Conservation (phyloP, 2,888 invertebrate species). For the Caenorhabditis sp. region DNA sequence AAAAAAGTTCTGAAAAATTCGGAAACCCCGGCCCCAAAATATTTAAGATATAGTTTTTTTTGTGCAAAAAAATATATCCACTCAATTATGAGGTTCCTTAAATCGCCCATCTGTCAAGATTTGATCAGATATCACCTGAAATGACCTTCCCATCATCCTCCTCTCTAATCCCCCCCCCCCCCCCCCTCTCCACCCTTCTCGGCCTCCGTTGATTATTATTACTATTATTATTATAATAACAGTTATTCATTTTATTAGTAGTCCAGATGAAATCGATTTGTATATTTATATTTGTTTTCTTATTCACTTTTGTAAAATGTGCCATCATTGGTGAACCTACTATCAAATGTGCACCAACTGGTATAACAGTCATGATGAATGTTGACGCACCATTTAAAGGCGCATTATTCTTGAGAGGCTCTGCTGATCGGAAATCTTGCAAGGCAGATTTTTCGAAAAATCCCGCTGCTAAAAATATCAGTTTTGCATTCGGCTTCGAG, state of each 20-base stretch:
- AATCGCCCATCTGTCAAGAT: background rate
- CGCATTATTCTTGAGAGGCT: slow-evolving; percentile 29
- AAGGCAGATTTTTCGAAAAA: slow-evolving; percentile 29
- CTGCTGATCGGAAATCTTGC: slow-evolving; percentile 26
- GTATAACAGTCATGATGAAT: slow-evolving; percentile 25
- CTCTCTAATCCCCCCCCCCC: background rate
- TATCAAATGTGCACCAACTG: slow-evolving; percentile 29
- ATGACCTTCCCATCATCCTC: background rate
- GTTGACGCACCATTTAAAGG: slow-evolving; percentile 34
- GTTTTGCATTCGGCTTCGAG: slow-evolving; percentile 27
- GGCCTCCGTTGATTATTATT: too few relatives aligned
- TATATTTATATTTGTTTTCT: background rate
- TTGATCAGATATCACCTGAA: background rate
- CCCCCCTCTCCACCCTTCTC: too few relatives aligned
- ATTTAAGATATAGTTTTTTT: too few relatives aligned
- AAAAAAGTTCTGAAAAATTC: too few relatives aligned
- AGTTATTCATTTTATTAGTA: background rate
- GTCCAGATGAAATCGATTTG: background rate
- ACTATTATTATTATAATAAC: too few relatives aligned
- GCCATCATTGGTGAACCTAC: slow-evolving; percentile 20
- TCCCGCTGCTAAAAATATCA: slow-evolving; percentile 23
- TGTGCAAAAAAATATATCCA: too few relatives aligned
- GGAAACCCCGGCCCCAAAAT: too few relatives aligned
- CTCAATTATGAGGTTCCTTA: too few relatives aligned
- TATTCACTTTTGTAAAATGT: background rate